Evolutionary conservation across 1,140 invertebrate genomes (phyloP), one percentile per base, ranked within the genome.

Genomic region (Pemphigus obesinymphae): DNA sequence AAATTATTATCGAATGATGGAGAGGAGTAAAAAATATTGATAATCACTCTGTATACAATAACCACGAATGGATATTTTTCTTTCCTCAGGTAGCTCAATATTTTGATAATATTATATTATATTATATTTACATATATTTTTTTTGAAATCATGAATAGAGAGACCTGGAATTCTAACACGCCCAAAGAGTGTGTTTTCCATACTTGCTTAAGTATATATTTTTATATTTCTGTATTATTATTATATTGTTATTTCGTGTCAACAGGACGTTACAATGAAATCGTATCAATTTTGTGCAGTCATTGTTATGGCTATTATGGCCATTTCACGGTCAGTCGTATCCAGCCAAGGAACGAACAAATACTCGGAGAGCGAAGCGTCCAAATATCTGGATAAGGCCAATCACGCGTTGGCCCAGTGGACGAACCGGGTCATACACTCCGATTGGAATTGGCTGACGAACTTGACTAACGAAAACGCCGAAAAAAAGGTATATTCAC

Each of bases 391-490:
- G 76, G 83, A 88, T n/a, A 87, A 90, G 53, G 83, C 91, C 6
- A 91, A 92, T 84, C 87, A 87, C 29, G 88, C 89, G 82, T 85
- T 88, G n/a, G 89, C 89, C 2, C 83, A 87, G 75, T 89, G 90
- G 86, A 88, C 88, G 81, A 91, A 92, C 84, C 87, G 88, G 15
- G 87, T 88, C 0, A 88, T 88, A 1, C 84, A 89, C 1, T 90
- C 90, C 0, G 87, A 90, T 45, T 95, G 93, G 93, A 88, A 88
- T 10, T 95, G 93, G 84, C 90, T 89, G 1, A 92, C 92, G 0
- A 93, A 95, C 85, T 89, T 95, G 20, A 94, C 92, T 1, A 89
- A 91, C 80, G 89, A 89, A 53, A 94, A 93, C 86, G 89, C 92
- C 13, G 88, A 89, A 45, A 88, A 87, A 55, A 90, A 91, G 86